Evolutionary conservation across 2,797 vertebrate species (phyloP), one percentile per base, ranked within the genome.

Genomic region (Ara ararauna): DNA sequence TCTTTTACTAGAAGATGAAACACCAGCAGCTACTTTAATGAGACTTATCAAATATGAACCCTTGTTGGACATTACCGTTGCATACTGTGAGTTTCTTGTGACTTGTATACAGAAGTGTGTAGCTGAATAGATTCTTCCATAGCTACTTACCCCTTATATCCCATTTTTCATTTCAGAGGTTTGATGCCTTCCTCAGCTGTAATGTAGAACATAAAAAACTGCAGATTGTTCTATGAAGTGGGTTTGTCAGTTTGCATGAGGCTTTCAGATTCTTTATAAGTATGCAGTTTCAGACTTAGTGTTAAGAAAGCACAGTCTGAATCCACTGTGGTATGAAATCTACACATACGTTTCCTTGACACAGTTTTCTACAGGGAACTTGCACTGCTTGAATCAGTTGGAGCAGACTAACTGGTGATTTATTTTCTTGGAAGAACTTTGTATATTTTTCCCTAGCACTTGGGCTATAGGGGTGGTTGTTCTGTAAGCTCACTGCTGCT

Each of bases 261-360:
- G 27, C 51, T 73, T 90, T 74, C 5, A 9, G 47, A 36, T 71
- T 84, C 66, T 44, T 85, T 5, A 1, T 32, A 38, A 68, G 34
- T 10, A 32, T 34, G 12, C 34, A 10, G 1, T 47, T 90, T 79
- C 38, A 21, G 40, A 3, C 27, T 29, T 76, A 11, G 13, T 51
- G 30, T 64, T 26, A 75, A 56, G 45, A 38, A 91, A 71, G 44
- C 56, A 42, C 24, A 67, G 26, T 81, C 21, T 73, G 56, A 79
- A 32, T 92, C 40, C 38, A 17, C 40, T 29, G 16, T 66, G 67
- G 3, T 68, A 51, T 70, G 62, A 34, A 29, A 68, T 60, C 11
- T 64, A 34, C 27, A 5, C 23, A 5, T 0, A 1, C 2, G 2
- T 74, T 84, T 84, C 50, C 29, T 21, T 84, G 50, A 10, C 1